Evolutionary conservation across 2,113 vertebrate species (phyloP), one percentile per base, ranked within the genome.

Genomic region (Petrocephalus zakoni): DNA sequence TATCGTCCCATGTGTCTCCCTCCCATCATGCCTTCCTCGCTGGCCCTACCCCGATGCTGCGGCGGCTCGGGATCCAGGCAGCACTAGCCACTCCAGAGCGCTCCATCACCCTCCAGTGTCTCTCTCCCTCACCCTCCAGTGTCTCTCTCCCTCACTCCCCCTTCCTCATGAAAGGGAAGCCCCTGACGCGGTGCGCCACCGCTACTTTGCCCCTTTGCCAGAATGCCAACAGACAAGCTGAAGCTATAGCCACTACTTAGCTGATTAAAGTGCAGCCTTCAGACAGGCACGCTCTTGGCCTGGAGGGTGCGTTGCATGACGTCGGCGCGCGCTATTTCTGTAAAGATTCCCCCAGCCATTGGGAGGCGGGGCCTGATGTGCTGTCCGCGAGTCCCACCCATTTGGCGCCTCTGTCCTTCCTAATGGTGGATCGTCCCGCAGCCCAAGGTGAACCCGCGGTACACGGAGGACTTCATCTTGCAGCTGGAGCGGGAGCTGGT

Each of bases 401-500:
- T 37, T 2, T 19, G 49, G 11, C 4, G 1, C 5, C 55, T 11
- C 49, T 21, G 51, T 29, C 49, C 22, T 29, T 4, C 1, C 61
- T 56, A 4, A 34, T 7, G 37, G 13, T 52, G 9, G 17, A 46
- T 86, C 22, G 0, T 21, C 29, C 52, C 72, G 10, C 95, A 97
- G 94, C 95, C 97, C 95, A 98, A 98, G 92, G 95, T 95, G 93
- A 95, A 95, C 93, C 95, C 95, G 91, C 97, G 94, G 86, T 98
- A 97, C 95, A 96, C 95, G 21, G 98, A 99, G 96, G 97, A 99
- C 93, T 97, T 97, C 84, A 95, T 99, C 90, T 95, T 99, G 88
- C 98, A 98, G 92, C 94, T 99, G 93, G 98, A 99, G 93, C 96
- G 95, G 89, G 98, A 99, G 92, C 93, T 99, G 68, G 97, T 99